Evolutionary conservation across 2,888 invertebrate species (phyloP), one percentile per base, ranked within the genome.

Genomic region (Drosophila sordidula): DNA sequence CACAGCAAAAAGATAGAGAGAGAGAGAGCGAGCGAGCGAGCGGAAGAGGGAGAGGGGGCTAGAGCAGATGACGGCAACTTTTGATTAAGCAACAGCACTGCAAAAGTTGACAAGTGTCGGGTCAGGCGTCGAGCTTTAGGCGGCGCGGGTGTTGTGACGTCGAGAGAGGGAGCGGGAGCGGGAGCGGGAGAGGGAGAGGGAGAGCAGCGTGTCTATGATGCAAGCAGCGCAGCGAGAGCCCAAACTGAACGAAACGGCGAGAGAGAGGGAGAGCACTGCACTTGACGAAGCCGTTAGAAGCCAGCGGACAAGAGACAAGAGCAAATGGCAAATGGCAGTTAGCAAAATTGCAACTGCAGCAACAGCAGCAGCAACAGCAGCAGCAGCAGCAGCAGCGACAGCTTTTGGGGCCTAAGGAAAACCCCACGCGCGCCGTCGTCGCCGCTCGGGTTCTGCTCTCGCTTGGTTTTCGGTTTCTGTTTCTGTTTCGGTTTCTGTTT

Each of bases 271-370:
- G 45, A 49, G 50, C 22, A 22, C 41, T 72, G 64, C 75, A 75
- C 75, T 75, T 76, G 77, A 75, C 72, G 77, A 47, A 61, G 75
- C 77, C 77, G 75, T 66, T 77, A 76, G 74, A 70, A 78, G 76
- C 77, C 57, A 65, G 58, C 42, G 62, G 41, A 44, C 71, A 58
- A 67, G 55, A 46, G 56, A 39, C 57, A 70, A 58, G 64, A 64
- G 70, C 70, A 70, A 70, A 71, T 61, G 61, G 51, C 71, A 75
- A 70, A 75, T 59, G 64, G 47, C 73, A 77, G 73, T 73, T 76
- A 77, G 64, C 68, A 46, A 63, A 71, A 67, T 29, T 71, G 76
- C 58, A 75, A 57, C 44, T 39, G 42, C 56, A 68, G 14, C 57
- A 57, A 25, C 51, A 51, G n/a, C 69, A 34, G 5, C 56, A 42